phyloP scores from a whole-genome alignment of 2,797 vertebrate species.

The Lithobates sylvaticus region DNA sequence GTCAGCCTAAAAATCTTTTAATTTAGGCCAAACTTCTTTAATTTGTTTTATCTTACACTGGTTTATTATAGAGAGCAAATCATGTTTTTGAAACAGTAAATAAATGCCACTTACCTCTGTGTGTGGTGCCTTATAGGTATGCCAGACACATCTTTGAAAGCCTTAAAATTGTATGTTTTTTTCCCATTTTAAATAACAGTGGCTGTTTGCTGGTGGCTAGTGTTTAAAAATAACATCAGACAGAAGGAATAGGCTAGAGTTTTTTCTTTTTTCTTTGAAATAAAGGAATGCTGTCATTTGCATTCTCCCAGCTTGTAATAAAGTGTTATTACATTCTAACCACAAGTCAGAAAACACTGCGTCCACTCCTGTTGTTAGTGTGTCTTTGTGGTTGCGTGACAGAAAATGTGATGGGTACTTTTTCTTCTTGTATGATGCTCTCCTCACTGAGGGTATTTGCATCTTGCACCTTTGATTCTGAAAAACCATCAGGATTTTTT shows the following conservation, averaged over 20 bases:
- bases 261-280: constrained; percentile 13
- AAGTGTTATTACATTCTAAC: constrained; percentile 18
- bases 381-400: neutral
- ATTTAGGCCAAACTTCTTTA: neutral
- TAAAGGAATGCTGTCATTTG: constrained; percentile 20
- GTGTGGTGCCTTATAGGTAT: constrained; percentile 7
- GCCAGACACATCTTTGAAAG: constrained; percentile 18
- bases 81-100: neutral
- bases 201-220: constrained; percentile 24
- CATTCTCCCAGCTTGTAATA: constrained; percentile 22
- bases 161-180: constrained; percentile 20
- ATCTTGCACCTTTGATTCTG: too few species aligned
- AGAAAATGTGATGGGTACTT: neutral
- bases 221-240: constrained; percentile 31
- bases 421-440: neutral
- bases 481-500: too few species aligned
- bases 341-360: constrained; percentile 23
- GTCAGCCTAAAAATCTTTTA: neutral
- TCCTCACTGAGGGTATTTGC: neutral
- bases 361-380: neutral
- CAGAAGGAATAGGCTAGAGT: neutral
- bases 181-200: constrained; percentile 21
- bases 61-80: neutral
- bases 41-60: neutral
- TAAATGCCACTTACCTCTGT: neutral